Evolutionary conservation across 2,888 invertebrate genomes (phyloP).

Genomic region (Willowsia nigromaculata): DNA sequence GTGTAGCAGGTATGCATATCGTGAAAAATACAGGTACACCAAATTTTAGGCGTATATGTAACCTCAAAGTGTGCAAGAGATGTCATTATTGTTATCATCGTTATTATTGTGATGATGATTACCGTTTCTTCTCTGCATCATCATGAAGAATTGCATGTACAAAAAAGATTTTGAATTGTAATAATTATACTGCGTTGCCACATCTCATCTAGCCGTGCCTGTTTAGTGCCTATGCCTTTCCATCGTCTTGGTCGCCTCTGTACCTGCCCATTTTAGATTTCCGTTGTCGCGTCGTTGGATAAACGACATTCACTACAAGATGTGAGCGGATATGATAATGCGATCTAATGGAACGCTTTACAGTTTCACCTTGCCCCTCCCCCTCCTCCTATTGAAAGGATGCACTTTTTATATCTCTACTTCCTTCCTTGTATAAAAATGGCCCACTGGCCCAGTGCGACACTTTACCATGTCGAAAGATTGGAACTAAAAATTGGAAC

Average conservation of each 20-base stretch:
- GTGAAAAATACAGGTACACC: neutral
- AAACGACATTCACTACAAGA: neutral
- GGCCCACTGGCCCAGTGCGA: too few species aligned
- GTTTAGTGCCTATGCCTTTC: neutral
- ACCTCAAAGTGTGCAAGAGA: conserved; percentile 15
- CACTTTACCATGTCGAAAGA: too few species aligned
- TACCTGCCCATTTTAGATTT: neutral
- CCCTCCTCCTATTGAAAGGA: too few species aligned
- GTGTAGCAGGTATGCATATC: neutral
- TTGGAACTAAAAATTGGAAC: too few species aligned
- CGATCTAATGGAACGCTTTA: neutral
- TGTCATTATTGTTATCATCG: conserved; percentile 24
- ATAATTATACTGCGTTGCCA: neutral
- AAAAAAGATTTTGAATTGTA: neutral
- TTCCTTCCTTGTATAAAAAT: too few species aligned
- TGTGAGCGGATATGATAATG: neutral
- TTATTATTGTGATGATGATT: conserved; percentile 8
- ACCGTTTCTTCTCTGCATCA: neutral
- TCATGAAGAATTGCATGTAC: conserved; percentile 2
- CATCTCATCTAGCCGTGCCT: neutral
- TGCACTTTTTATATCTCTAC: too few species aligned
- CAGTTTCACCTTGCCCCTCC: too few species aligned
- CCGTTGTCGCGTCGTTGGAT: neutral
- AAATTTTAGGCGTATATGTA: conserved; percentile 5
- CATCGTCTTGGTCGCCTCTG: too few species aligned